Conservation (phyloP, 2,113 vertebrate species). For the Periophthalmus modestus region DNA sequence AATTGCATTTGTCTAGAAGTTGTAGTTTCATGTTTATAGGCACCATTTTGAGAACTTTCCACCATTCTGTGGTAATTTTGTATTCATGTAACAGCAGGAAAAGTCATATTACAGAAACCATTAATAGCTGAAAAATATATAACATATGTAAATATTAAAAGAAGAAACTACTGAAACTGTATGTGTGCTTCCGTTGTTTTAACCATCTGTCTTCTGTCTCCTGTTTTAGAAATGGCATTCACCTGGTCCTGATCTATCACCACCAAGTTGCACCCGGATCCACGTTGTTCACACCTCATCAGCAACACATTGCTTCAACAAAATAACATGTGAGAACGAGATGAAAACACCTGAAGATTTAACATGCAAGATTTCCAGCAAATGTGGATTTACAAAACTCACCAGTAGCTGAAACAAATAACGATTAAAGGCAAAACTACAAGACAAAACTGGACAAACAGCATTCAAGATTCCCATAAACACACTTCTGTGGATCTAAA, state of each 20-base stretch:
- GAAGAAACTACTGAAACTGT: not conserved
- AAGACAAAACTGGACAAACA: not conserved
- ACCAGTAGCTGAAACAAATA: not conserved
- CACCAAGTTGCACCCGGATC: constrained; percentile 8
- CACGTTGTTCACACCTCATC: not conserved
- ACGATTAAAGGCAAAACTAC: constrained; percentile 1
- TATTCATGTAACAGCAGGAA: not conserved
- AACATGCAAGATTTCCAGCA: not conserved
- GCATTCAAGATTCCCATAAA: not conserved
- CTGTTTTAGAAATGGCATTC: constrained; percentile 17
- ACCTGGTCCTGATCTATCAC: not conserved
- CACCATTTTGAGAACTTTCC: too few species aligned
- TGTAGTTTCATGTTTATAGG: too few species aligned
- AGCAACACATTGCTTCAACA: not conserved
- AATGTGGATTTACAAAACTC: constrained; percentile 11
- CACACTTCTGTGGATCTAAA: not conserved
- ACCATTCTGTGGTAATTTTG: too few species aligned
- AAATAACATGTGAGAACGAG: not conserved
- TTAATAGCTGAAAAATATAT: not conserved
- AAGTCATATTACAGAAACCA: not conserved
- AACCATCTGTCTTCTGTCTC: constrained; percentile 13
- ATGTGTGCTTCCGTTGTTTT: not conserved
- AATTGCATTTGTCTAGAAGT: too few species aligned
- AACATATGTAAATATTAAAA: not conserved
- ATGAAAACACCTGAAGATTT: not conserved